phyloP scores from a whole-genome alignment of 2,797 vertebrate species.

The Huso huso region DNA sequence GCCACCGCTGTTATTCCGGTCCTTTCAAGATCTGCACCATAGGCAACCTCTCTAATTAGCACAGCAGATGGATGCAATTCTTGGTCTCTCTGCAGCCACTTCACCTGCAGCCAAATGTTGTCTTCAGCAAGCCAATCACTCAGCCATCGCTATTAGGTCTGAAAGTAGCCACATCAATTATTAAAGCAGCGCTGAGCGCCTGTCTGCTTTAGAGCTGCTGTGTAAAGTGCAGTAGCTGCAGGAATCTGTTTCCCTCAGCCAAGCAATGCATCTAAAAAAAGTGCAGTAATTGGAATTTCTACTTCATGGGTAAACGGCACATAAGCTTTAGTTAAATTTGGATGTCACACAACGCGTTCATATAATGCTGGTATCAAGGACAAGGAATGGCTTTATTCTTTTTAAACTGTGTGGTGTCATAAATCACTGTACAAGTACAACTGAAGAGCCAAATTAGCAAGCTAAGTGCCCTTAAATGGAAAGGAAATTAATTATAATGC shows the following conservation, averaged over 20 bases:
- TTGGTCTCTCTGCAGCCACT: conserved; percentile 1
- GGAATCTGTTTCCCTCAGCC: not conserved
- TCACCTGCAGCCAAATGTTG: not conserved
- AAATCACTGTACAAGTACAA: not conserved
- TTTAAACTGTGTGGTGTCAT: not conserved
- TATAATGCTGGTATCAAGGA: not conserved
- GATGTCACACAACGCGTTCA: not conserved
- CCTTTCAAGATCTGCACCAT: not conserved
- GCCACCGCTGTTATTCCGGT: not conserved
- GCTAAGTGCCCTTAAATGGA: not conserved
- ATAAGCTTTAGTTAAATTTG: conserved; percentile 1
- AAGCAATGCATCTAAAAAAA: too few species aligned
- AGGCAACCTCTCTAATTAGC: conserved; percentile 11
- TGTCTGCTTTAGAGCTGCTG: conserved; percentile 3
- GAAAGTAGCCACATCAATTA: conserved; percentile 15
- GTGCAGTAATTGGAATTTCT: too few species aligned
- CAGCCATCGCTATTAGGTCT: conserved; percentile 4
- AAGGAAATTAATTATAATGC: not conserved
- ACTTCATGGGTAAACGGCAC: not conserved
- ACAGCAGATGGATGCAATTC: not conserved
- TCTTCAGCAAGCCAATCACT: not conserved
- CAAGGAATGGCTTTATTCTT: not conserved
- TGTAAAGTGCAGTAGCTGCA: not conserved
- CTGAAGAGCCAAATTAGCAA: conserved; percentile 4
- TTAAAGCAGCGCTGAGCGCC: conserved; percentile 10